Percentiles rank a stretch among this genome's conserved stretches.
phyloP scores from a whole-genome alignment of 1,140 invertebrate species.

The Dendroctonus valens region DNA sequence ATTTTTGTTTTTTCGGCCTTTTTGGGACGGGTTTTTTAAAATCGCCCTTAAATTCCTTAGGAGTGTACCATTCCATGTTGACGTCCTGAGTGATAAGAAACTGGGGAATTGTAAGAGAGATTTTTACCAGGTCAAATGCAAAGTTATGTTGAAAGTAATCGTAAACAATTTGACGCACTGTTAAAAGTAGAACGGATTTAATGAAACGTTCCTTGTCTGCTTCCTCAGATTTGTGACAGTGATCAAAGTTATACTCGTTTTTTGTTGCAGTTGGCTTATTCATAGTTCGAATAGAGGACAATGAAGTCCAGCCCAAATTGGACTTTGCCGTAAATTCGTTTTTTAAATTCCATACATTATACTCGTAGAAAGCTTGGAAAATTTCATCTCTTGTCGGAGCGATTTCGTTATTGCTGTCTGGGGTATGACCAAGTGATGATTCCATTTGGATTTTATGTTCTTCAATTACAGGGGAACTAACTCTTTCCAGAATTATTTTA shows the following conservation, averaged over 20 bases:
- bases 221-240: background rate
- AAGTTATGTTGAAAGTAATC: conserved; percentile 34
- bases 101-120: conserved; percentile 30
- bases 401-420: background rate
- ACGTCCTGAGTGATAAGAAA: conserved; percentile 37
- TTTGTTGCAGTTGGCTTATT: background rate
- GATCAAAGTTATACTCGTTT: background rate
- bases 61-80: conserved; percentile 39
- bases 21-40: conserved; percentile 31
- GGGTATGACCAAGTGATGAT: too few relatives aligned
- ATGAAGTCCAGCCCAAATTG: conserved; percentile 14
- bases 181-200: conserved; percentile 16
- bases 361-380: conserved; percentile 25
- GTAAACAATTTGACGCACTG: conserved; percentile 25
- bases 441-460: background rate
- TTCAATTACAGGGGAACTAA: background rate
- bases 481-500: conserved; percentile 3
- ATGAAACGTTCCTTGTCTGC: conserved; percentile 13
- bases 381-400: conserved; percentile 7
- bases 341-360: conserved; percentile 21
- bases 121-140: conserved; percentile 29
- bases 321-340: conserved; percentile 17
- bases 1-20: conserved; percentile 31
- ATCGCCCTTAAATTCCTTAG: conserved; percentile 37
- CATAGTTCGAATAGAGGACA: background rate